phyloP scores from a whole-genome alignment of 2,113 vertebrate species.

The Rhombomys opimus region DNA sequence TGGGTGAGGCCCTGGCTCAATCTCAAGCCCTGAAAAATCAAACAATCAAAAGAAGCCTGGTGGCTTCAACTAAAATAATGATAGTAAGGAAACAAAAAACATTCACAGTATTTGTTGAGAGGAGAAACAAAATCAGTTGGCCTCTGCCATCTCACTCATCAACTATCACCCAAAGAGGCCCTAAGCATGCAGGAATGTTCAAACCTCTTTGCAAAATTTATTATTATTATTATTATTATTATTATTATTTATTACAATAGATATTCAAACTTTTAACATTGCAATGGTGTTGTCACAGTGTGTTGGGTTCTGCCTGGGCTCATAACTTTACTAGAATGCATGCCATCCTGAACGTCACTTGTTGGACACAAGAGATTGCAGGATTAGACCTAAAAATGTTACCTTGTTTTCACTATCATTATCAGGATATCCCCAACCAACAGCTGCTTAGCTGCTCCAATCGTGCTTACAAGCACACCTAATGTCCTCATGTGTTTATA shows the following conservation, averaged over 20 bases:
- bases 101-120: not conserved
- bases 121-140: not conserved
- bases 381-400: not conserved
- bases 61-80: conserved; percentile 14
- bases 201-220: not conserved
- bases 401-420: not conserved
- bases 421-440: not conserved
- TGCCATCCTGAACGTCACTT: not conserved
- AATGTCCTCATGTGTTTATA: conserved; percentile 1
- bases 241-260: too few species aligned
- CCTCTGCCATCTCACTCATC: not conserved
- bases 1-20: not conserved
- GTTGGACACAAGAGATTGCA: not conserved
- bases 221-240: too few species aligned
- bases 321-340: not conserved
- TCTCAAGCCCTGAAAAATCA: not conserved
- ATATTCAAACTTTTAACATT: not conserved
- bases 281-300: not conserved
- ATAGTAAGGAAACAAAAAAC: not conserved
- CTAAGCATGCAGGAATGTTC: not conserved
- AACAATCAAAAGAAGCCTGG: not conserved
- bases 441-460: not conserved
- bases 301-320: not conserved
- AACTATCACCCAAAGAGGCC: not conserved
- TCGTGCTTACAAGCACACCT: not conserved